Evolutionary conservation across 1,140 invertebrate genomes (phyloP).

Genomic region (Hypsibius dujardini): DNA sequence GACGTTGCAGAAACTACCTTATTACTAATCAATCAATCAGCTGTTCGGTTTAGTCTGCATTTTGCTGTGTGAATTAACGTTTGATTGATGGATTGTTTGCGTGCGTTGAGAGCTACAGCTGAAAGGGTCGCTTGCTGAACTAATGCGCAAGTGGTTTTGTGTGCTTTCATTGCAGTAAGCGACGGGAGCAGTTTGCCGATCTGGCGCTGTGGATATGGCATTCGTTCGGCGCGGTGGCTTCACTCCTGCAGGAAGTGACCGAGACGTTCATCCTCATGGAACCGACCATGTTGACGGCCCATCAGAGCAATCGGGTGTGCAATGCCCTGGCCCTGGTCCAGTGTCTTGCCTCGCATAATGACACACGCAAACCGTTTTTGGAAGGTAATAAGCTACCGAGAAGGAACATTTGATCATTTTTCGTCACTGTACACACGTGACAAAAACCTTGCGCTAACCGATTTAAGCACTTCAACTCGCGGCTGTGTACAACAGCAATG

Average conservation of each 20-base stretch:
- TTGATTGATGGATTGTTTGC: too few species aligned
- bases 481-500: too few species aligned
- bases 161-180: slow-evolving; percentile 52
- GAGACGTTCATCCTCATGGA: slow-evolving; percentile 92
- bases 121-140: too few species aligned
- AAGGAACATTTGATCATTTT: too few species aligned
- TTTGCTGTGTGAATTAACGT: too few species aligned
- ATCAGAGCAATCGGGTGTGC: slow-evolving; percentile 73
- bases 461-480: too few species aligned
- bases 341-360: slow-evolving; percentile 96
- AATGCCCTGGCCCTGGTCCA: slow-evolving; percentile 92
- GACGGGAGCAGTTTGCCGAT: slow-evolving; percentile 86
- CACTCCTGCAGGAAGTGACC: slow-evolving; percentile 72
- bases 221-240: slow-evolving; percentile 91
- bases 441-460: too few species aligned
- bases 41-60: too few species aligned
- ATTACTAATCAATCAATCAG: too few species aligned
- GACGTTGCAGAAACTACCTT: too few species aligned
- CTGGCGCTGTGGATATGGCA: slow-evolving; percentile 95
- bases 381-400: slow-evolving; percentile 36
- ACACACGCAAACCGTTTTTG: slow-evolving; percentile 80
- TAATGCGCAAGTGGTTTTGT: background rate
- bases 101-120: too few species aligned
- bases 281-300: slow-evolving; percentile 71
- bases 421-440: too few species aligned